Evolutionary conservation across 2,113 vertebrate species (phyloP).

Genomic region (Scophthalmus maximus): DNA sequence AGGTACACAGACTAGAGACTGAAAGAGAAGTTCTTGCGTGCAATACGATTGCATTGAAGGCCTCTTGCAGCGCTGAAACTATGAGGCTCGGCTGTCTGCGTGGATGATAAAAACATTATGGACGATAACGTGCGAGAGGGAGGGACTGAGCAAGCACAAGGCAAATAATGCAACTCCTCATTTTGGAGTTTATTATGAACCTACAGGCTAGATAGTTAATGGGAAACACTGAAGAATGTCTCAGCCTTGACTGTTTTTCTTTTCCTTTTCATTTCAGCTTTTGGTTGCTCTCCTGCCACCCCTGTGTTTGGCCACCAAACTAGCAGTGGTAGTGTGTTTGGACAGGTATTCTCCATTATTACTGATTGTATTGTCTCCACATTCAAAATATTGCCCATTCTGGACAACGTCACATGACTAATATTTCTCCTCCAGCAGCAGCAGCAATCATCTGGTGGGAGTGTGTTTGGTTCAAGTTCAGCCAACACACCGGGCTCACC

Average conservation of each 20-base stretch:
- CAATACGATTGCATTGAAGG: no score
- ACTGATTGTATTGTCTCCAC: neutral
- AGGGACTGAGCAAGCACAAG: no score
- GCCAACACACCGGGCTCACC: constrained; percentile 69
- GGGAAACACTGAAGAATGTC: no score
- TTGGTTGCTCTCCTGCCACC: constrained; percentile 84
- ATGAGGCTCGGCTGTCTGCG: no score
- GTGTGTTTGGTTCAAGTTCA: constrained; percentile 87
- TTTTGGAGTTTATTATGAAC: no score
- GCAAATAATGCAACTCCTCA: no score
- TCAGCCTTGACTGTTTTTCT: neutral
- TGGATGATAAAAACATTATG: no score
- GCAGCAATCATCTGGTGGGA: constrained; percentile 81
- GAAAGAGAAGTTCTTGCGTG: no score
- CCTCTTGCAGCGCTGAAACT: no score
- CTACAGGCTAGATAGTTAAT: no score
- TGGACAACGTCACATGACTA: neutral
- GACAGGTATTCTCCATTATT: constrained; percentile 84
- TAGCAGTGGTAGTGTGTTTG: constrained; percentile 86
- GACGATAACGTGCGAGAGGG: no score
- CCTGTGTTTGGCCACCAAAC: constrained; percentile 91
- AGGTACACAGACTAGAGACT: no score
- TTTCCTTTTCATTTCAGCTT: constrained; percentile 78
- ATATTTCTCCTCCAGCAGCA: constrained; percentile 56
- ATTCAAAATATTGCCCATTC: neutral